These are phyloP conservation scores for Notolepis coatsorum DNA, from an alignment of 2,797 vertebrate genomes.

Conservation along the genomic window DNA sequence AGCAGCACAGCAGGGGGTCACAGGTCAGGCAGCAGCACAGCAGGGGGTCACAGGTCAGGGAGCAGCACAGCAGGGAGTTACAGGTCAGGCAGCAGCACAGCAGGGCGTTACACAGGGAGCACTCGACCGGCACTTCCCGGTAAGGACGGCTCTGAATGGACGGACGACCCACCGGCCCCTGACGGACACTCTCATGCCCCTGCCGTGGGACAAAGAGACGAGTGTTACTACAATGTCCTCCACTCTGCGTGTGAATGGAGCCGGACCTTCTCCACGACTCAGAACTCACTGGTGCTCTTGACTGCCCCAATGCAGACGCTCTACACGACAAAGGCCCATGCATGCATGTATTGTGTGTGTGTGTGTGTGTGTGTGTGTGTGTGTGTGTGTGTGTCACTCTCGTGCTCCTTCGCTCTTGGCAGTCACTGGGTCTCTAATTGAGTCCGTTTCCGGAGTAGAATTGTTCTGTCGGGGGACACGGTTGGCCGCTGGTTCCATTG, in stretches of 20 bases:
- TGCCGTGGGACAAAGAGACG: slow-evolving; percentile 50
- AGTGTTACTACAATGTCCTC: slow-evolving; percentile 37
- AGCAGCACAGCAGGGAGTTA: no score
- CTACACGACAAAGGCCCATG: background rate
- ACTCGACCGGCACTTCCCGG: no score
- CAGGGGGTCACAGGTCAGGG: no score
- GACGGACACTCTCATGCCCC: slow-evolving; percentile 45
- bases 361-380: slow-evolving; percentile 27
- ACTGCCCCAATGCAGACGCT: slow-evolving; percentile 6
- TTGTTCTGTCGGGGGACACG: background rate
- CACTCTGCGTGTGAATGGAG: slow-evolving; percentile 5
- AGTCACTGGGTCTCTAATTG: background rate
- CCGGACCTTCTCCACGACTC: slow-evolving; percentile 19
- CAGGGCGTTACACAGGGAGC: slow-evolving; percentile 32
- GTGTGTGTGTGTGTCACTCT: slow-evolving; percentile 18
- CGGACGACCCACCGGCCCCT: slow-evolving; percentile 41
- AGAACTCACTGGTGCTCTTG: slow-evolving; percentile 39
- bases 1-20: no score
- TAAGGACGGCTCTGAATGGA: slow-evolving; percentile 45
- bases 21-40: no score
- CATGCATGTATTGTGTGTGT: slow-evolving; percentile 32
- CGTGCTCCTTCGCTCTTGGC: background rate
- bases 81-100: slow-evolving; percentile 36
- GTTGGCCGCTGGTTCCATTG: background rate
- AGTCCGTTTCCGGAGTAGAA: slow-evolving; percentile 6